Base-by-base conservation (phyloP, 1,140 invertebrate species). In the Hormaphis cornu region DNA sequence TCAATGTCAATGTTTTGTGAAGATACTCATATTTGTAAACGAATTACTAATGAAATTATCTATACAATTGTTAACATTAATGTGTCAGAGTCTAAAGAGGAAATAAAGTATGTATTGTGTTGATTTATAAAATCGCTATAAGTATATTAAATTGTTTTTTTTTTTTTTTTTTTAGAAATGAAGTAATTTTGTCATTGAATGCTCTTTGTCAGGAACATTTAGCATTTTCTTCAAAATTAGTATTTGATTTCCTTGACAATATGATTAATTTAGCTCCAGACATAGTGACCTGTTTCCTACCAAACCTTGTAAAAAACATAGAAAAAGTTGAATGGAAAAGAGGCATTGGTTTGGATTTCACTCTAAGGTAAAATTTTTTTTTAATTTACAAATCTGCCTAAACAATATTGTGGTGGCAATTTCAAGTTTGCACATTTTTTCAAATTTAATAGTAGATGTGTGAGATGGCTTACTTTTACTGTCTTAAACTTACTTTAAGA, bases 311-410 rank as follows among this genome's bases (percentile, higher is more conserved):
- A 48, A 6, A 48, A 33, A 48, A 66, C 3, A 50, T 66, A 22
- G 61, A 66, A 50, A 66, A 66, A 33, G 61, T 66, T 4, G 61
- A 66, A 66, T 66, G 61, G 61, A 66, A 66, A 66, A 46, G 61
- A 50, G 61, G 61, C 28, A 66, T 66, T n/a, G 61, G 61, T 1
- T 48, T 44, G 35, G 61, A 66, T 46, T 66, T n/a, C n/a, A 66
- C 44, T 50, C 28, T 66, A 2, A 66, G 61, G 61, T 66, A 61
- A 0, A 3, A 12, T 24, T 44, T 33, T 33, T 1, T 1, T 4
- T 30, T 52, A 26, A n/a, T 53, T 42, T 1, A 42, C 16, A 42
- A 42, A n/a, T n/a, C n/a, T n/a, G n/a, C n/a, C n/a, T n/a, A n/a
- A n/a, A n/a, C n/a, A n/a, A n/a, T n/a, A n/a, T n/a, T n/a, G n/a